Conservation (phyloP, 2,113 vertebrate species). For the Oceanites oceanicus region DNA sequence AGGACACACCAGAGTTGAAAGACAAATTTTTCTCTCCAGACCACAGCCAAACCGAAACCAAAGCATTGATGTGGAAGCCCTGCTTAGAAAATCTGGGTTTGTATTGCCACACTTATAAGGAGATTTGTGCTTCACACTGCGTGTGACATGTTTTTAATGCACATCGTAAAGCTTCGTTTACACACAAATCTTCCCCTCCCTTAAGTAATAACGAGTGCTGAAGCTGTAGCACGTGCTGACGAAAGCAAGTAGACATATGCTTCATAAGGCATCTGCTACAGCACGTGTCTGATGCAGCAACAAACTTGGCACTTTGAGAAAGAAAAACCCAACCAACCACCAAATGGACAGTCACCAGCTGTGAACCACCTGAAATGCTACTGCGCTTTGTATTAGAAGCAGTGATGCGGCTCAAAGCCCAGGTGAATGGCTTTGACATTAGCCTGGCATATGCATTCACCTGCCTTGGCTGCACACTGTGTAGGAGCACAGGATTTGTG, state of each 20-base stretch:
- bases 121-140: background rate
- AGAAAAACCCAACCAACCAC: background rate
- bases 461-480: too few species aligned
- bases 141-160: background rate
- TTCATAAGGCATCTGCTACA: background rate
- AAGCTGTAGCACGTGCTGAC: background rate
- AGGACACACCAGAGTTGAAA: background rate
- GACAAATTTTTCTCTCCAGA: background rate
- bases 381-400: background rate
- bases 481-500: background rate
- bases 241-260: background rate
- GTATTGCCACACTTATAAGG: background rate
- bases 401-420: background rate
- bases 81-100: background rate
- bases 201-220: background rate
- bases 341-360: background rate
- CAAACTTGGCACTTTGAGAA: background rate
- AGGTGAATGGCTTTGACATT: background rate
- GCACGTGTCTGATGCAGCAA: background rate
- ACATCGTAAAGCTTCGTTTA: background rate
- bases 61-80: background rate
- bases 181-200: background rate
- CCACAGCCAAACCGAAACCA: background rate
- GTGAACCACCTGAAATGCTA: background rate
- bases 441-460: background rate